Percentiles rank a stretch among this genome's conserved stretches.
Evolutionary conservation across 2,113 vertebrate species (phyloP).

Genomic region (Prunella fulvescens): DNA sequence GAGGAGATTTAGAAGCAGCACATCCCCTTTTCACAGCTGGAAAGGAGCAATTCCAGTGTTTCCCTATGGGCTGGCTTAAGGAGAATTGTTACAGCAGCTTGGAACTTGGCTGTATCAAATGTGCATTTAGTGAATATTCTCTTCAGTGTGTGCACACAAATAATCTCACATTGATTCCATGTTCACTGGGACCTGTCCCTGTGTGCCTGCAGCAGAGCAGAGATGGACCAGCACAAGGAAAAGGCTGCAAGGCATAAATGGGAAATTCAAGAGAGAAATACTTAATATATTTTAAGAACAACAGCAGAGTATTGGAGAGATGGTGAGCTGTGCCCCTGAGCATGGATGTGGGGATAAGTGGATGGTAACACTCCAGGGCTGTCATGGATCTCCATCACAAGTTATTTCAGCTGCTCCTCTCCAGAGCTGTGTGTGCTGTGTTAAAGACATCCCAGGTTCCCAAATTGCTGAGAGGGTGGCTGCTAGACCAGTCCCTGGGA

Average conservation of each 20-base stretch:
- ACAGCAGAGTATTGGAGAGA: not conserved
- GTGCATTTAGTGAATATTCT: not conserved
- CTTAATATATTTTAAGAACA: not conserved
- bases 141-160: not conserved
- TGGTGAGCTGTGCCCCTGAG: not conserved
- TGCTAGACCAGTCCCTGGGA: not conserved
- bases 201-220: not conserved
- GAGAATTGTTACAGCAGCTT: not conserved
- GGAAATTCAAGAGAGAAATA: not conserved
- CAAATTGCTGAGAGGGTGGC: not conserved
- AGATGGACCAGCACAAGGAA: not conserved
- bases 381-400: not conserved
- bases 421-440: not conserved
- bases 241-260: not conserved
- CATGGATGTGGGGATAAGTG: not conserved
- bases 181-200: not conserved
- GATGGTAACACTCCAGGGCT: not conserved
- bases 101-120: not conserved
- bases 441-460: not conserved
- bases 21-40: not conserved
- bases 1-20: not conserved
- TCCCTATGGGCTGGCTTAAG: not conserved
- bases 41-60: not conserved
- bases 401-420: not conserved
- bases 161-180: fast-evolving